Evolutionary conservation across 2,888 invertebrate species (phyloP).

Genomic region (Argyra leucocephala): DNA sequence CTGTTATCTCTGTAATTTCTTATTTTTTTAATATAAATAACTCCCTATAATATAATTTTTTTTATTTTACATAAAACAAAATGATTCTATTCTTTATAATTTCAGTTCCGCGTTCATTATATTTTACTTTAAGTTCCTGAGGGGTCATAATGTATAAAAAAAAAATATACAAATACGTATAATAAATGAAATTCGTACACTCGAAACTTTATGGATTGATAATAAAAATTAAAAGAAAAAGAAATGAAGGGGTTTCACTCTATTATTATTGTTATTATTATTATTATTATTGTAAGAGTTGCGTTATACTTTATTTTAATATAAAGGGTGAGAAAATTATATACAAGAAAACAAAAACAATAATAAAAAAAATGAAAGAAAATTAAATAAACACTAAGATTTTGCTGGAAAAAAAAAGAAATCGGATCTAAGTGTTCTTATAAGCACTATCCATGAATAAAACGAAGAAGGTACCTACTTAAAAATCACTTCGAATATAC

Average conservation of each 20-base stretch:
- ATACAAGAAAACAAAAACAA: background rate
- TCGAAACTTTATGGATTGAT: background rate
- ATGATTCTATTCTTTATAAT: background rate
- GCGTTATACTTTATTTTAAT: background rate
- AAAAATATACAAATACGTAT: too few relatives aligned
- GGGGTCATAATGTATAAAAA: background rate
- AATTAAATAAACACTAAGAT: background rate
- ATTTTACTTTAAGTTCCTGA: background rate
- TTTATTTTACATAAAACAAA: too few relatives aligned
- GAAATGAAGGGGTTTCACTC: background rate
- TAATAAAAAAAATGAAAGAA: background rate
- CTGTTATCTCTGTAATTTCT: too few relatives aligned
- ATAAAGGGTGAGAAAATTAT: conserved; percentile 1
- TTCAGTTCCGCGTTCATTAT: conserved; percentile 4
- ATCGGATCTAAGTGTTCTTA: background rate
- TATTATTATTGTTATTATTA: background rate
- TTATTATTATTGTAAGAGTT: background rate
- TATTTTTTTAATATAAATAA: too few relatives aligned
- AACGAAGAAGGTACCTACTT: background rate
- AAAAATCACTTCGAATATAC: background rate
- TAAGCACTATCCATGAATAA: background rate
- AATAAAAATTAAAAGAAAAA: background rate
- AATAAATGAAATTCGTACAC: conserved; percentile 5
- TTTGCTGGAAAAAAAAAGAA: background rate
- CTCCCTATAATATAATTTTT: too few relatives aligned